Evolutionary conservation across 37 sponge, comb jelly and placozoan genomes (phyloP).

Genomic region (Ianthella basta): DNA sequence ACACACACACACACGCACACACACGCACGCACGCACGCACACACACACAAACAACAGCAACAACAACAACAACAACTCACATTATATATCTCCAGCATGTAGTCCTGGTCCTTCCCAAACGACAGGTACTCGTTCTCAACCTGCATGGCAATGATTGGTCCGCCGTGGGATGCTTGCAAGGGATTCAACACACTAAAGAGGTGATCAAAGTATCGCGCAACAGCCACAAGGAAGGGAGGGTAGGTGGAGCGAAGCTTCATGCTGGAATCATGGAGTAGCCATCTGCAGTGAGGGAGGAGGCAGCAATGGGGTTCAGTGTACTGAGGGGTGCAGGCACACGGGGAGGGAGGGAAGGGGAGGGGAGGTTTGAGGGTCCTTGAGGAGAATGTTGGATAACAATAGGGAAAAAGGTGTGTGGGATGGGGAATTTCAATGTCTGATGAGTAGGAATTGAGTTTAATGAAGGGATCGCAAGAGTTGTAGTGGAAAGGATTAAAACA

Average conservation of each 20-base stretch:
- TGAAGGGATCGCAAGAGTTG: too few relatives aligned
- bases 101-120: background rate
- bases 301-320: background rate
- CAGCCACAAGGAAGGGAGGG: conserved; percentile 64
- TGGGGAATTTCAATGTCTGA: too few relatives aligned
- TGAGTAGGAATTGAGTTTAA: too few relatives aligned
- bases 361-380: background rate
- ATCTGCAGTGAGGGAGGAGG: conserved; percentile 39
- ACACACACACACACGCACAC: background rate
- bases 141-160: conserved; percentile 92
- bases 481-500: too few relatives aligned
- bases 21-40: background rate
- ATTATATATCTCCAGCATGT: conserved; percentile 3
- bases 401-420: too few relatives aligned
- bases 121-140: conserved; percentile 50
- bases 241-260: conserved; percentile 80
- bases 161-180: conserved; percentile 73
- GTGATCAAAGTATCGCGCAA: conserved; percentile 65
- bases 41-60: too few relatives aligned
- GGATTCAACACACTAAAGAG: conserved; percentile 66
- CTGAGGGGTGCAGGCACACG: too few relatives aligned
- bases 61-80: background rate
- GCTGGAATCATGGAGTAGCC: conserved; percentile 80
- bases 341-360: too few relatives aligned
- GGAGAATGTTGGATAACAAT: too few relatives aligned